Conservation (phyloP, 2,888 invertebrate genomes). For the Folsomia candida region DNA sequence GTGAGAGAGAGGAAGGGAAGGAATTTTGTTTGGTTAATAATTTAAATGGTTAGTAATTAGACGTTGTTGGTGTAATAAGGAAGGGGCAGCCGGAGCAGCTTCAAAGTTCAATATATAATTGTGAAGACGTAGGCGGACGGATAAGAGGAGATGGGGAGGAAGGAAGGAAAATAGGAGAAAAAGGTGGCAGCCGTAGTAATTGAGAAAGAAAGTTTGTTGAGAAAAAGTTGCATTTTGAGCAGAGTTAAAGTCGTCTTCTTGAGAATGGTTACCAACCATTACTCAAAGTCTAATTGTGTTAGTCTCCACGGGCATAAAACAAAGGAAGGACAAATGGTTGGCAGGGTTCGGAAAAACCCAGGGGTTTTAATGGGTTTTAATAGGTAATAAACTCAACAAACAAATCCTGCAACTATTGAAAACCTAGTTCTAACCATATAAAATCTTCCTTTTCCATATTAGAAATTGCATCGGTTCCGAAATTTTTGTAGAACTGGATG, state of each 20-base stretch:
- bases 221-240: conserved; percentile 38
- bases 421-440: too few species aligned
- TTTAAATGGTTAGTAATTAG: conserved; percentile 19
- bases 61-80: conserved; percentile 2
- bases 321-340: conserved; percentile 44
- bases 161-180: conserved; percentile 5
- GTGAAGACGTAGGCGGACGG: conserved; percentile 7
- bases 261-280: too few species aligned
- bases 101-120: conserved; percentile 1
- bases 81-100: not conserved
- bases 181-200: conserved; percentile 18
- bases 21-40: conserved; percentile 20
- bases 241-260: conserved; percentile 46
- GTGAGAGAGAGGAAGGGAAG: conserved; percentile 8
- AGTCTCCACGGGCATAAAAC: conserved; percentile 43
- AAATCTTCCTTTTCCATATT: too few species aligned
- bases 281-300: conserved; percentile 47
- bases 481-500: too few species aligned
- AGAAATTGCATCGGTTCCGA: too few species aligned
- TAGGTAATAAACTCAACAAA: too few species aligned
- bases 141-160: conserved; percentile 17
- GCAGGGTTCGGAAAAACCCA: too few species aligned
- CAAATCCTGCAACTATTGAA: too few species aligned
- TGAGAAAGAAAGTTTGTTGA: conserved; percentile 16
- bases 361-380: too few species aligned